Base-by-base conservation (phyloP, 1,140 invertebrate genomes). In the Anastrepha obliqua region DNA sequence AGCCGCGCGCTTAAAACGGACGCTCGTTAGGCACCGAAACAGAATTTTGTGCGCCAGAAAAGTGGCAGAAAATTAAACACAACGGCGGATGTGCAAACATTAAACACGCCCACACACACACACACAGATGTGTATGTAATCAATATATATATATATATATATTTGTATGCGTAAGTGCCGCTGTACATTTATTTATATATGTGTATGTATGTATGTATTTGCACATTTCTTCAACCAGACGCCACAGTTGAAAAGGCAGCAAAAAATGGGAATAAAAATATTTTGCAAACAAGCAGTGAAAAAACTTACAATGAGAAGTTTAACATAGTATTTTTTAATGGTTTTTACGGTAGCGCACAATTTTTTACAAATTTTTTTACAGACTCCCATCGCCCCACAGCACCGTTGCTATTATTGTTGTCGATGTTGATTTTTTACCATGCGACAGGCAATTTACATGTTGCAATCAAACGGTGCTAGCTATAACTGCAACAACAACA, bases 41-140 rank as follows among this genome's bases (percentile, higher is more conserved):
- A 42, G 9, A 81, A 81, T 20, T 81, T 81, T n/a, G 74, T 29
- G n/a, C 74, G n/a, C n/a, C 44, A 81, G 47, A 44, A 58, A 20
- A 29, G n/a, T 81, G 44, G 51, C 47, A 29, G 44, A n/a, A 81
- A 81, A 81, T 81, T 81, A 81, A 81, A 81, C 74, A 78, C 44
- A 5, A 6, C n/a, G n/a, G 1, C 17, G 47, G 47, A 81, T 81
- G 47, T 81, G 9, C 11, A 55, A 81, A 81, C 44, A 15, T 11
- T 2, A 29, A n/a, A 4, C 47, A 20, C 5, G 9, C 17, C n/a
- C n/a, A n/a, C n/a, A 55, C 47, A 13, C 17, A 81, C 74, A 81
- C 13, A 29, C 64, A 42, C 42, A 70, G 2, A 62, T 17, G 44
- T 9, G 47, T 8, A 81, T 29, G 3, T 9, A 81, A 20, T 55